These are phyloP conservation scores for Erynnis tages DNA, from an alignment of 2,888 invertebrate species.

Conservation along the genomic window DNA sequence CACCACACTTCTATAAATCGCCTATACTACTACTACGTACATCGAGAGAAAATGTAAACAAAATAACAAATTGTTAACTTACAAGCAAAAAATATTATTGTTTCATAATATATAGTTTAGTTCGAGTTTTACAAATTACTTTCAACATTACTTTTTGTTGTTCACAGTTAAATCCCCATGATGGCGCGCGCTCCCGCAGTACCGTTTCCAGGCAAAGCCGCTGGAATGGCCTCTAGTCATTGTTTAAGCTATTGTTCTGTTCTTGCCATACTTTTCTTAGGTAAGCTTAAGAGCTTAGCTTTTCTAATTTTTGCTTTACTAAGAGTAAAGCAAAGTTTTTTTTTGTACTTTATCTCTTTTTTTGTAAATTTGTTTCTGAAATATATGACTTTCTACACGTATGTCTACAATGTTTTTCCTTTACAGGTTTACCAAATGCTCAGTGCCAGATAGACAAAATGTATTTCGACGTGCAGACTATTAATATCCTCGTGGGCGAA, in stretches of 20 bases:
- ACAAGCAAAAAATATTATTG: no score
- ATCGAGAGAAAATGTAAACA: no score
- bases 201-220: conserved; percentile 43
- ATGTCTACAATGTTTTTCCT: neutral
- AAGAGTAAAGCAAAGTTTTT: no score
- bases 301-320: no score
- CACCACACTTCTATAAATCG: no score
- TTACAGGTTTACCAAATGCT: conserved; percentile 66
- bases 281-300: no score
- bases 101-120: no score
- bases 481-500: conserved; percentile 80
- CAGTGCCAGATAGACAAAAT: conserved; percentile 68
- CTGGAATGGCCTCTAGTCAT: conserved; percentile 60
- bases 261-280: conserved; percentile 55
- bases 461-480: conserved; percentile 79
- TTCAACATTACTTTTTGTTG: conserved; percentile 38
- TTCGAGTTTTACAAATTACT: neutral
- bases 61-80: no score
- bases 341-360: no score
- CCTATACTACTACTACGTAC: no score
- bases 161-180: conserved; percentile 54
- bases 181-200: conserved; percentile 58
- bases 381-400: conserved; percentile 21
- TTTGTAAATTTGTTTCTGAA: no score
- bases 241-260: conserved; percentile 59